Evolutionary conservation across 2,797 vertebrate species (phyloP).

Genomic region (Ispidina lecontei): DNA sequence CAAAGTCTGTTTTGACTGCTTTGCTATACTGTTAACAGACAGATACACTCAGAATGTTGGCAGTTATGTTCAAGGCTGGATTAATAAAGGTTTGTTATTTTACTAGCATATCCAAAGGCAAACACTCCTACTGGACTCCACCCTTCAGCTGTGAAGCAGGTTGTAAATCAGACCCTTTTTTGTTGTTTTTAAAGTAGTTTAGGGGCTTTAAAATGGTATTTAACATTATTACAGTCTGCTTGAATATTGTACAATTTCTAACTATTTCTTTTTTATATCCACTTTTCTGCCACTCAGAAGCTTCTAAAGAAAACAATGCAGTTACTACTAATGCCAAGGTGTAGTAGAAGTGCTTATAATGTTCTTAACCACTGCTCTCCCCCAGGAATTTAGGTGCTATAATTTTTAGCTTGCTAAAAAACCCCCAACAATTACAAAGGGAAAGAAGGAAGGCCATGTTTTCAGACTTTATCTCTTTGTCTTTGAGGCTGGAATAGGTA

Average conservation of each 20-base stretch:
- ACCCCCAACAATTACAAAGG: background rate
- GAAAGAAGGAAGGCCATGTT: background rate
- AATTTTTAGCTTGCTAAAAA: conserved; percentile 9
- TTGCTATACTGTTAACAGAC: conserved; percentile 47
- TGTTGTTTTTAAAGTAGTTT: conserved; percentile 62
- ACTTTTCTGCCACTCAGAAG: conserved; percentile 27
- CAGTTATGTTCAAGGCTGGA: conserved; percentile 45
- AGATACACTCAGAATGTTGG: conserved; percentile 52
- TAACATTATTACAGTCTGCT: conserved; percentile 55
- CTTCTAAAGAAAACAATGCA: conserved; percentile 47
- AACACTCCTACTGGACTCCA: conserved; percentile 61
- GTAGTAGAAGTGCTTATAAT: conserved; percentile 11
- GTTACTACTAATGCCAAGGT: background rate
- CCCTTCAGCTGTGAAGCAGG: conserved; percentile 50
- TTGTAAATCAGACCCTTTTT: conserved; percentile 54
- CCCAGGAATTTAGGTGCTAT: background rate
- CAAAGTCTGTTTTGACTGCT: conserved; percentile 51
- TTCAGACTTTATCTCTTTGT: background rate
- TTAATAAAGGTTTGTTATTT: conserved; percentile 65
- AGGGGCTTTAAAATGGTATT: conserved; percentile 59
- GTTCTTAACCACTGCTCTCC: conserved; percentile 2
- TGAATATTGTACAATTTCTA: conserved; percentile 48
- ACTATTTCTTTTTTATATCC: conserved; percentile 27
- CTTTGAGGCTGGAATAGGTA: background rate
- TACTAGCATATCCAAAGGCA: conserved; percentile 51